phyloP scores from a whole-genome alignment of 1,140 invertebrate species.

The Galendromus occidentalis region DNA sequence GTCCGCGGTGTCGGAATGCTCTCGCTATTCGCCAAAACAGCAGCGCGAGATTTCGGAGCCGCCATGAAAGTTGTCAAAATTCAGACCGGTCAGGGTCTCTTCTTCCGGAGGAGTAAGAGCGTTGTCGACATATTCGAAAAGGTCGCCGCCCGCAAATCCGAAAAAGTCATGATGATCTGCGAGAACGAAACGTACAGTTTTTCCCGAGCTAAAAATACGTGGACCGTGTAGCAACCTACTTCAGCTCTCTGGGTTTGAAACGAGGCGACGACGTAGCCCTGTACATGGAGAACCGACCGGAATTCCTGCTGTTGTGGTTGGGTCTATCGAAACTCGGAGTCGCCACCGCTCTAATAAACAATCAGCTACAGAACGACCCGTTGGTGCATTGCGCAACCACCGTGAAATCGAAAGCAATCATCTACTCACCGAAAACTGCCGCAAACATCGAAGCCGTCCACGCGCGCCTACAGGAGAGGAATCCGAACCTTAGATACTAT shows the following conservation, averaged over 20 bases:
- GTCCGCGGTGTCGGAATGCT: neutral
- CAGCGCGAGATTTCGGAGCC: neutral
- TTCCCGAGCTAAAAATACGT: slow-evolving; percentile 37
- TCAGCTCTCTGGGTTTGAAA: slow-evolving; percentile 42
- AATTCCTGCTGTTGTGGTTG: slow-evolving; percentile 69
- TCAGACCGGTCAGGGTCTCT: neutral
- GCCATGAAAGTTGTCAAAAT: neutral
- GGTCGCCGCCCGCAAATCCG: neutral
- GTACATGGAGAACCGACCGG: slow-evolving; percentile 57
- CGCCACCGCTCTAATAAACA: slow-evolving; percentile 25
- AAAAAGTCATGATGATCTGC: neutral
- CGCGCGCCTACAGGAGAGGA: neutral
- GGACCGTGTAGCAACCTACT: slow-evolving; percentile 54
- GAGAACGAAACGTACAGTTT: neutral
- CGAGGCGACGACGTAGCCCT: slow-evolving; percentile 60
- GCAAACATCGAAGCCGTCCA: neutral
- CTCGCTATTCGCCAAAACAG: neutral
- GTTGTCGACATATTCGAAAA: neutral
- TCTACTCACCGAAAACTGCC: slow-evolving; percentile 19
- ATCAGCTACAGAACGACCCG: slow-evolving; percentile 22
- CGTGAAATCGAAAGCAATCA: slow-evolving; percentile 23
- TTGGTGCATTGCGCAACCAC: slow-evolving; percentile 24
- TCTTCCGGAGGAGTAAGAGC: neutral
- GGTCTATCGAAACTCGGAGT: slow-evolving; percentile 38
- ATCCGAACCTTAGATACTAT: neutral